Evolutionary conservation across 1,140 invertebrate genomes (phyloP).

Genomic region (Ceratitis capitata): DNA sequence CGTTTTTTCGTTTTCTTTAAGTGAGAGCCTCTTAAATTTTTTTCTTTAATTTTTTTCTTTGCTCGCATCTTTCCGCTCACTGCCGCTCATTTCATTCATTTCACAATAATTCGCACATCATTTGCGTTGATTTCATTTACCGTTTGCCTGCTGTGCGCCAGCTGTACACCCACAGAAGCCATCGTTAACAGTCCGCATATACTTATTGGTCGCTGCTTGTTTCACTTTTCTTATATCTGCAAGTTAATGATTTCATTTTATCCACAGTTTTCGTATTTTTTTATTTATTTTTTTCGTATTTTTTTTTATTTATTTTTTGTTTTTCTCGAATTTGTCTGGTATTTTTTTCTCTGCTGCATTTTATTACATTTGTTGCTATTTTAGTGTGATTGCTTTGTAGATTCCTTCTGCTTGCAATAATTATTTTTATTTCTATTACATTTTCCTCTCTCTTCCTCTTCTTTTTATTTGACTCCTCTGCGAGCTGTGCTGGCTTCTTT

Average conservation of each 20-base stretch:
- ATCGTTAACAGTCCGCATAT: no score
- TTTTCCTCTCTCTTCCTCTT: neutral
- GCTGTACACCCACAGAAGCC: no score
- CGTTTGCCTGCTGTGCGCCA: neutral
- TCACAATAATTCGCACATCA: conserved; percentile 8
- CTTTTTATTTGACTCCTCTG: neutral
- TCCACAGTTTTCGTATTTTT: neutral
- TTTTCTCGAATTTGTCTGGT: no score
- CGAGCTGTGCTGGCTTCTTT: neutral
- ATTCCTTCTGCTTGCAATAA: neutral
- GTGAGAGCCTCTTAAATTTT: neutral
- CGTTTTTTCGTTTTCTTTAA: neutral
- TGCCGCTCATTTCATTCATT: neutral
- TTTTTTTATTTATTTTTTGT: neutral
- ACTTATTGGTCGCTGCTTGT: neutral
- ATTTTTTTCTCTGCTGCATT: no score
- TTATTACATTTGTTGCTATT: conserved; percentile 27
- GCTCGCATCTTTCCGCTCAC: neutral
- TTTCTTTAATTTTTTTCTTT: no score
- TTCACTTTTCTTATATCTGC: neutral
- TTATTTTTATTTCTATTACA: conserved; percentile 11
- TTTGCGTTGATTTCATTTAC: conserved; percentile 23
- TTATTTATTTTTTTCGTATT: neutral
- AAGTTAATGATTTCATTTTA: neutral
- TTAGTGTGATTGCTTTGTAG: conserved; percentile 10